phyloP scores from a whole-genome alignment of 2,888 invertebrate species.

The Deilephila porcellus region DNA sequence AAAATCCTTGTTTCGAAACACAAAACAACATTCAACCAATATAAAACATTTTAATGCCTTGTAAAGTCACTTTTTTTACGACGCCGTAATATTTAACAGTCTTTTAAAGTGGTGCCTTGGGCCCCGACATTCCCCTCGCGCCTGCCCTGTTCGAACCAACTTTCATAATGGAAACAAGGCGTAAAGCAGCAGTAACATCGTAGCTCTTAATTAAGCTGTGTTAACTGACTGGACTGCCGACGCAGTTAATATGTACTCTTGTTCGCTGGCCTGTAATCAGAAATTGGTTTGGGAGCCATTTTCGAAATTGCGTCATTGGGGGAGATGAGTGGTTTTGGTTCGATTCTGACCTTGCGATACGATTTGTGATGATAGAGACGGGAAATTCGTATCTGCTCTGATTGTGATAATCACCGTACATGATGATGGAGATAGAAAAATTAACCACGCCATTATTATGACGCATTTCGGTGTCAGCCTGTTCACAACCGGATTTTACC shows the following conservation, averaged over 20 bases:
- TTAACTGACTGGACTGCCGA: conserved; percentile 24
- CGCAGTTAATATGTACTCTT: neutral
- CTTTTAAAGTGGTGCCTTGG: conserved; percentile 19
- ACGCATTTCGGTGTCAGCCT: no score
- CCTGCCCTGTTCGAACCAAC: conserved; percentile 9
- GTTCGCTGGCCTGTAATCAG: conserved; percentile 17
- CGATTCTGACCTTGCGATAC: no score
- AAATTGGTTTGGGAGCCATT: conserved; percentile 2
- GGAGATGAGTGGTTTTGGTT: neutral
- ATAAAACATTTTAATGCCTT: neutral
- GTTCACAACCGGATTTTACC: no score
- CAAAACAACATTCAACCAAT: neutral
- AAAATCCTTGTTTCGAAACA: neutral
- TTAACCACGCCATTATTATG: no score
- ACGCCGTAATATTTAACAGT: conserved; percentile 5
- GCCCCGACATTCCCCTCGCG: neutral
- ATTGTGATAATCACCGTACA: no score
- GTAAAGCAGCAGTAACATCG: conserved; percentile 26
- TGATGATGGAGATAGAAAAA: no score
- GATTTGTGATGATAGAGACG: no score
- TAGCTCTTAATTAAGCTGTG: conserved; percentile 30
- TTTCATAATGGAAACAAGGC: conserved; percentile 22
- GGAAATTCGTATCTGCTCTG: no score
- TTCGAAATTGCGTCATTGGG: neutral
- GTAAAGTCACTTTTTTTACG: neutral